Evolutionary conservation across 2,113 vertebrate genomes (phyloP).

Genomic region (Notarius quadriscutis): DNA sequence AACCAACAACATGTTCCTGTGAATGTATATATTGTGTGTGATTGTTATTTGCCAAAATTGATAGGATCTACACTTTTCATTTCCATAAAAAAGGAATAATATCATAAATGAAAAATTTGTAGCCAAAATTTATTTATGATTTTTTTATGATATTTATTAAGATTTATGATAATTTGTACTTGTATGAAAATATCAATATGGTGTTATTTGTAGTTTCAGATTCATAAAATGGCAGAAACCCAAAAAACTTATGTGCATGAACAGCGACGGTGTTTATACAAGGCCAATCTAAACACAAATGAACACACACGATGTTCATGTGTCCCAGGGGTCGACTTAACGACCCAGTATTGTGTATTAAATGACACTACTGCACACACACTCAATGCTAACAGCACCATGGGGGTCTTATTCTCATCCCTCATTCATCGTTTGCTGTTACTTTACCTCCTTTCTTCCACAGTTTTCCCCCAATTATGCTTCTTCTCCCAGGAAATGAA

Average conservation of each 20-base stretch:
- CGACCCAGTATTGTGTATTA: neutral
- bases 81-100: too few relatives aligned
- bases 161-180: too few relatives aligned
- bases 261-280: neutral
- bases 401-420: neutral
- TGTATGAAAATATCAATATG: too few relatives aligned
- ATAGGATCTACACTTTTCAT: too few relatives aligned
- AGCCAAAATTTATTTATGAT: too few relatives aligned
- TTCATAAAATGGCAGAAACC: neutral
- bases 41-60: too few relatives aligned
- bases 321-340: neutral
- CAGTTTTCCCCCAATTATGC: constrained; percentile 18
- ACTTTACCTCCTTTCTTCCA: neutral
- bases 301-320: neutral
- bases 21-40: too few relatives aligned
- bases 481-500: constrained; percentile 9
- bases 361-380: neutral
- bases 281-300: neutral
- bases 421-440: neutral
- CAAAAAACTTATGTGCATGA: neutral
- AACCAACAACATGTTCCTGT: too few relatives aligned
- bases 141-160: too few relatives aligned
- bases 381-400: neutral
- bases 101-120: too few relatives aligned
- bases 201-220: neutral